Conservation (phyloP, 2,113 vertebrate species). For the Zosterops japonicus region DNA sequence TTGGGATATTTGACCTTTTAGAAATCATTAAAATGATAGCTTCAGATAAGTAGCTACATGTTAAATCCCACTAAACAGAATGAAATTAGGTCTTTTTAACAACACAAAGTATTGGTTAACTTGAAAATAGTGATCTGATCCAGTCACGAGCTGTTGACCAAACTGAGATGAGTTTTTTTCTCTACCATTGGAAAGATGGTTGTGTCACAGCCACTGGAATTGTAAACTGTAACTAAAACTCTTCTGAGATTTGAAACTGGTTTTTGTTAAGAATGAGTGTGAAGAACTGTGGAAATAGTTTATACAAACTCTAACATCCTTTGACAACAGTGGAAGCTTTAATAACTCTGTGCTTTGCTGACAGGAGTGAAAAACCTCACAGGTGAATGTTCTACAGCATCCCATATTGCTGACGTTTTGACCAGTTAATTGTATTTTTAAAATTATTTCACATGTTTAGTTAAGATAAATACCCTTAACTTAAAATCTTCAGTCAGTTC, state of each 20-base stretch:
- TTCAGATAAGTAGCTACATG: not conserved
- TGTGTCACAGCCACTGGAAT: not conserved
- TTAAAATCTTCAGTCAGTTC: conserved; percentile 77
- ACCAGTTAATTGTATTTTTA: conserved; percentile 26
- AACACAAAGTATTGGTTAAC: not conserved
- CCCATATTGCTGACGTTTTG: not conserved
- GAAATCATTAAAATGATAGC: not conserved
- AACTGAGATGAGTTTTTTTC: not conserved
- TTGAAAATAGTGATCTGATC: not conserved
- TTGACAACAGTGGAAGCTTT: not conserved
- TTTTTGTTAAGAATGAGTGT: not conserved
- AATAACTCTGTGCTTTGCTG: not conserved
- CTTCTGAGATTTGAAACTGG: not conserved
- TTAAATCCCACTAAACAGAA: not conserved
- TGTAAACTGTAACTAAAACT: not conserved
- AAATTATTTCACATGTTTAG: conserved; percentile 81
- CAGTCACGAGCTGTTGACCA: not conserved
- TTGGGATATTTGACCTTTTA: not conserved
- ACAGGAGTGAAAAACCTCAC: not conserved
- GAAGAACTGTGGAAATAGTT: not conserved
- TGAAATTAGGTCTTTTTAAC: not conserved
- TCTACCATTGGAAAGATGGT: not conserved
- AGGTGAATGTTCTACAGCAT: not conserved
- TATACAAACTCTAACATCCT: not conserved
- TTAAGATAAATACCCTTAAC: conserved; percentile 86